phyloP scores from a whole-genome alignment of 2,888 invertebrate genomes.

The Trissolcus brochymenae region DNA sequence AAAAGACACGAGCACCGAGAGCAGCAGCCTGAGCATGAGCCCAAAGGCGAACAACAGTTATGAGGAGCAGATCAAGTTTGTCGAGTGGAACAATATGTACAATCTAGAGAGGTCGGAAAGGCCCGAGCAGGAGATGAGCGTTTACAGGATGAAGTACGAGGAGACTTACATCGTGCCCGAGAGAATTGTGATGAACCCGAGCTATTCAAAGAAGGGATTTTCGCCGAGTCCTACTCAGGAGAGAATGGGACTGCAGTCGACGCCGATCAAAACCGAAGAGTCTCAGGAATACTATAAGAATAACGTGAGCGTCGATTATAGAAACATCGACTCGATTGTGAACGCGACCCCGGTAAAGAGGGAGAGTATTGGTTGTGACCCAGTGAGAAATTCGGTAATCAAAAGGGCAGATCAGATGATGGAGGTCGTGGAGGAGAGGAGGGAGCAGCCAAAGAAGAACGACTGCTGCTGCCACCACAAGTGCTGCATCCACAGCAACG shows the following conservation, averaged over 20 bases:
- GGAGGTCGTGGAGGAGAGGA: conserved; percentile 65
- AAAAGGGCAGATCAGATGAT: conserved; percentile 71
- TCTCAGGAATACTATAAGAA: conserved; percentile 51
- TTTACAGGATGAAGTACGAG: conserved; percentile 63
- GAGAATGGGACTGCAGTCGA: conserved; percentile 72
- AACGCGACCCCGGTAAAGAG: conserved; percentile 70
- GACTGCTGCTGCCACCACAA: conserved; percentile 73
- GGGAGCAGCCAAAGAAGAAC: conserved; percentile 25
- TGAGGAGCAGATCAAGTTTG: conserved; percentile 73
- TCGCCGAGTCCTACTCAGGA: conserved; percentile 65
- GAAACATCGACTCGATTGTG: conserved; percentile 74
- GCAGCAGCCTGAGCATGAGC: conserved; percentile 66
- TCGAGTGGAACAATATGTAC: conserved; percentile 75
- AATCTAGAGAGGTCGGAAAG: conserved; percentile 67
- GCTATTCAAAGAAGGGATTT: conserved; percentile 17
- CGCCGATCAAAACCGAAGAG: conserved; percentile 73
- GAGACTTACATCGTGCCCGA: conserved; percentile 70
- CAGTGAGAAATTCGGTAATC: conserved; percentile 72
- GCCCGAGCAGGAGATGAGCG: conserved; percentile 58
- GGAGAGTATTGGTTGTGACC: conserved; percentile 62
- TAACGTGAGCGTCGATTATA: conserved; percentile 69
- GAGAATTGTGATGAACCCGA: conserved; percentile 60
- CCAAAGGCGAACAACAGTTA: conserved; percentile 70
- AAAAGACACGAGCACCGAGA: conserved; percentile 73
- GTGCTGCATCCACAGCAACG: conserved; percentile 72